Percentiles rank a stretch among this genome's conserved stretches.
Evolutionary conservation across 2,797 vertebrate species (phyloP).

Genomic region (Oreonectes daqikongensis): DNA sequence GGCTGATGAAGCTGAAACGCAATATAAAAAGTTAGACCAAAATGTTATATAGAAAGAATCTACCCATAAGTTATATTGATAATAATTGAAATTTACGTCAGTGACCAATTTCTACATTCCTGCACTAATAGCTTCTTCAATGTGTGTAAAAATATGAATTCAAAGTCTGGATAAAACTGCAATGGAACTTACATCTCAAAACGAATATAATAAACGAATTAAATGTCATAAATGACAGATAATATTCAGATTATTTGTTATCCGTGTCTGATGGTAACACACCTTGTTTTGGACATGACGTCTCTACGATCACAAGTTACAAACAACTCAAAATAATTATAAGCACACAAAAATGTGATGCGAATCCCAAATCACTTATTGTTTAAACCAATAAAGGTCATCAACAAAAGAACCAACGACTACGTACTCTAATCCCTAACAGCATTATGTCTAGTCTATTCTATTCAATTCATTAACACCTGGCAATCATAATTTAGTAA

Average conservation of each 20-base stretch:
- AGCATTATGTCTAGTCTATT: neutral
- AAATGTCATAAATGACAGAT: no score
- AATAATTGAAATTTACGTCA: no score
- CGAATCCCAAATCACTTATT: neutral
- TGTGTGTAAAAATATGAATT: no score
- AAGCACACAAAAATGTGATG: neutral
- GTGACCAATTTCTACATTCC: no score
- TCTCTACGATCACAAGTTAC: neutral
- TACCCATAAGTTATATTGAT: neutral
- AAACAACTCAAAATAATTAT: neutral
- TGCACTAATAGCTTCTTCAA: no score
- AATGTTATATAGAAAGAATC: neutral
- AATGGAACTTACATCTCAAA: neutral
- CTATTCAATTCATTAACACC: neutral
- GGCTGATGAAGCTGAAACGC: neutral
- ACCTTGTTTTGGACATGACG: constrained; percentile 3
- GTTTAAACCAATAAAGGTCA: neutral
- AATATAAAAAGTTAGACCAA: neutral
- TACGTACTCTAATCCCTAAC: neutral
- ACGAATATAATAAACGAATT: no score
- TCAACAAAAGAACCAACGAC: neutral
- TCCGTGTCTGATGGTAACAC: constrained; percentile 6
- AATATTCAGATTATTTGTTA: constrained; percentile 10
- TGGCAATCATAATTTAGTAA: no score
- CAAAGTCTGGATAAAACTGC: no score